Conservation (phyloP, 2,888 invertebrate genomes). For the Dendrolimus houi region DNA sequence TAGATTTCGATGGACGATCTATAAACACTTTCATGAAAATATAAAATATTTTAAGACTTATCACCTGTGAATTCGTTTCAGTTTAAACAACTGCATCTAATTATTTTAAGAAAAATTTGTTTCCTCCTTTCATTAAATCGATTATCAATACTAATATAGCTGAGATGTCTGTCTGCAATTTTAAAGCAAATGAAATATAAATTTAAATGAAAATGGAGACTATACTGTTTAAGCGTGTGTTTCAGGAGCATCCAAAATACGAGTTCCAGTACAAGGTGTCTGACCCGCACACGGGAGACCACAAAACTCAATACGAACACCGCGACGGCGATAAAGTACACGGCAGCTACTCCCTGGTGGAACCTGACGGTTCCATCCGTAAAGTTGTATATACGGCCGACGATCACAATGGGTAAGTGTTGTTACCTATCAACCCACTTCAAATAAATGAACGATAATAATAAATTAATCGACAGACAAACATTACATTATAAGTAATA, state of each 20-base stretch:
- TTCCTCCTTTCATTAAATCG: no score
- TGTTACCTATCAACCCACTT: background rate
- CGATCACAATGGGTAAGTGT: background rate
- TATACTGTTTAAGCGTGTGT: background rate
- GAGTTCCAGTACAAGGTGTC: background rate
- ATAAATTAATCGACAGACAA: no score
- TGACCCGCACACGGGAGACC: background rate
- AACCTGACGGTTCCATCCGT: constrained; percentile 1
- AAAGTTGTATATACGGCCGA: background rate
- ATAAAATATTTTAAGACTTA: no score
- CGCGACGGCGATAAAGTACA: constrained; percentile 2
- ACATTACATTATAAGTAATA: no score
- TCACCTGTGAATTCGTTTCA: no score
- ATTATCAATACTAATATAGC: no score
- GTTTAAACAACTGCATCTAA: no score
- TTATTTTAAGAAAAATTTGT: no score
- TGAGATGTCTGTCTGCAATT: no score
- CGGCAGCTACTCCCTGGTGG: constrained; percentile 5
- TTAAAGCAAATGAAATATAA: no score
- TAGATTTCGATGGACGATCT: no score
- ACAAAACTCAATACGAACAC: background rate
- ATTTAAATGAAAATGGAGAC: background rate
- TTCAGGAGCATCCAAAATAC: background rate
- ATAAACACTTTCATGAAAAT: no score
- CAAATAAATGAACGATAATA: background rate